Evolutionary conservation across 2,113 vertebrate species (phyloP).

Genomic region (Dasyurus viverrinus): DNA sequence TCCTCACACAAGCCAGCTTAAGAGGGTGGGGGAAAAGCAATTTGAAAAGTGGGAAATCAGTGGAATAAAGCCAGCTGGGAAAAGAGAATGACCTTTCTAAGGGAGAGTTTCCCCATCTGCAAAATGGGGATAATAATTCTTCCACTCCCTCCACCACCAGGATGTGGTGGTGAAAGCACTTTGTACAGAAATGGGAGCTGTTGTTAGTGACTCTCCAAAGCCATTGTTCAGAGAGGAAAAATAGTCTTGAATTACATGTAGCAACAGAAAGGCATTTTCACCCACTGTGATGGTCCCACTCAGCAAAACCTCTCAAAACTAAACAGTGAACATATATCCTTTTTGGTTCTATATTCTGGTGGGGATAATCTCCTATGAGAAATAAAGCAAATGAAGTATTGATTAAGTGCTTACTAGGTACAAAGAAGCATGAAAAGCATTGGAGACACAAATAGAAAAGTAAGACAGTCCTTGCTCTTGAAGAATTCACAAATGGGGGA

Average conservation of each 20-base stretch:
- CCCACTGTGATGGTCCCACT: neutral
- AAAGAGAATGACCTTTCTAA: neutral
- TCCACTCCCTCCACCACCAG: neutral
- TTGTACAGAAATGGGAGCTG: neutral
- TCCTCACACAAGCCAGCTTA: neutral
- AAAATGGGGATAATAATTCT: conserved; percentile 16
- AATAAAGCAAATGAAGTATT: neutral
- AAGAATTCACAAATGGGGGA: neutral
- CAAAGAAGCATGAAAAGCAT: neutral
- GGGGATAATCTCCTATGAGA: neutral
- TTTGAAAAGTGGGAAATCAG: rapidly evolving
- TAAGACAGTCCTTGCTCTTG: neutral
- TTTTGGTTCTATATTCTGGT: neutral
- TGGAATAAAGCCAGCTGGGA: neutral
- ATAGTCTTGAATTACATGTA: neutral
- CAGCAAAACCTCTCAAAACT: neutral
- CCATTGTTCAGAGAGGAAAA: neutral
- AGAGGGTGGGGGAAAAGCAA: neutral
- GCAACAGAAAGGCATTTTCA: neutral
- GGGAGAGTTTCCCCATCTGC: conserved; percentile 21
- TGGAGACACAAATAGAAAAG: neutral
- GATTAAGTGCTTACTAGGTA: neutral
- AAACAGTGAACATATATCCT: neutral
- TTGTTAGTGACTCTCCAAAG: conserved; percentile 13
- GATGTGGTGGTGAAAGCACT: neutral